These are phyloP conservation scores for Omphaloscelis lunosa DNA, from an alignment of 2,888 invertebrate species.

Conservation along the genomic window DNA sequence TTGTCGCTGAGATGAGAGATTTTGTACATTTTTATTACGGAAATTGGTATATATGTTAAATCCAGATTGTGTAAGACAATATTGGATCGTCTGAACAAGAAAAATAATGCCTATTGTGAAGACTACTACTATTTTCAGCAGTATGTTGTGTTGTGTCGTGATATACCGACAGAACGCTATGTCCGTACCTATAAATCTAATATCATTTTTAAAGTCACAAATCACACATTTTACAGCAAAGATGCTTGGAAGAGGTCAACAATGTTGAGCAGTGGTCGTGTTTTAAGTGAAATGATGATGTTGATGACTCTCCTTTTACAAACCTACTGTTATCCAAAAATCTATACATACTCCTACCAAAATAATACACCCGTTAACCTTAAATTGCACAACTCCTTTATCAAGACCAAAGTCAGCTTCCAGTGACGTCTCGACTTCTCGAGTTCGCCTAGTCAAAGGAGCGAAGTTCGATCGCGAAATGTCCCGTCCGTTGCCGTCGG, in stretches of 20 bases:
- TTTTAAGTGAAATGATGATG: not conserved
- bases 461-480: constrained; percentile 15
- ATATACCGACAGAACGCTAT: not conserved
- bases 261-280: not conserved
- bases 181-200: no score
- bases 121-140: not conserved
- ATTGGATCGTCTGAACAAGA: not conserved
- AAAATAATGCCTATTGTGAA: not conserved
- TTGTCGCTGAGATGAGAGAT: no score
- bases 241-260: not conserved
- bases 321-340: not conserved
- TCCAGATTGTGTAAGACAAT: not conserved
- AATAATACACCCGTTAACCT: not conserved
- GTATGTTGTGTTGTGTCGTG: not conserved
- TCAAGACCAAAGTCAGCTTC: not conserved
- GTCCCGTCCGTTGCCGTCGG: constrained; percentile 5
- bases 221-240: not conserved
- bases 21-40: no score
- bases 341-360: not conserved
- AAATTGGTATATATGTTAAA: not conserved
- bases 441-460: constrained; percentile 21
- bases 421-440: constrained; percentile 18
- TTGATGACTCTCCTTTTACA: not conserved
- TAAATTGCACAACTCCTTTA: not conserved
- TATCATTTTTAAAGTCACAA: not conserved